Percentiles rank a stretch among this genome's conserved stretches.
phyloP scores from a whole-genome alignment of 1,140 invertebrate genomes.

The Formica selysi region DNA sequence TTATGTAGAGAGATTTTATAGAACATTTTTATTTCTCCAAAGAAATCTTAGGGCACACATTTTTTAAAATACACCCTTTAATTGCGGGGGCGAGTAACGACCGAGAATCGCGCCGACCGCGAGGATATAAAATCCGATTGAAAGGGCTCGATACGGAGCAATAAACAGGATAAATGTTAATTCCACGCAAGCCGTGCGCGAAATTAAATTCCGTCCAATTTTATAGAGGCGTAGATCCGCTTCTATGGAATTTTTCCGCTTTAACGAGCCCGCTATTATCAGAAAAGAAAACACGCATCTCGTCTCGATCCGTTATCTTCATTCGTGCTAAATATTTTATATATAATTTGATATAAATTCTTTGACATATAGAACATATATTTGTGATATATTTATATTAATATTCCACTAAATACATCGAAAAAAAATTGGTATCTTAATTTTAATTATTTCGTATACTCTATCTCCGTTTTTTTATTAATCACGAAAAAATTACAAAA shows the following conservation, averaged over 20 bases:
- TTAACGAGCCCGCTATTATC: conserved; percentile 23
- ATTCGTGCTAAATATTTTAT: conserved; percentile 7
- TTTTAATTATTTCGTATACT: not conserved
- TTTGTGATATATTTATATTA: not conserved
- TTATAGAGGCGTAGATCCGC: conserved; percentile 54
- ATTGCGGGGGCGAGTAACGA: conserved; percentile 67
- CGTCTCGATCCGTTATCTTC: not conserved
- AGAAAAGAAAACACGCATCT: not conserved
- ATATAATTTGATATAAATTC: conserved; percentile 19
- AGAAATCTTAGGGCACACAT: not conserved
- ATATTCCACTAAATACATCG: not conserved
- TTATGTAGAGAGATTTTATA: not conserved
- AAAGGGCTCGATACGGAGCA: conserved; percentile 61
- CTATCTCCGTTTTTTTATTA: not conserved
- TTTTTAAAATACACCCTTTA: conserved; percentile 58
- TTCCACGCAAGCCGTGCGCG: conserved; percentile 58
- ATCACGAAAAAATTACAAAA: not conserved
- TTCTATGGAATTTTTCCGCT: conserved; percentile 35
- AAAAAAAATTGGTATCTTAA: not conserved
- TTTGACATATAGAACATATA: not conserved
- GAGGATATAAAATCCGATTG: conserved; percentile 66
- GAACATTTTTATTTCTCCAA: conserved; percentile 10
- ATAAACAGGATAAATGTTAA: conserved; percentile 79
- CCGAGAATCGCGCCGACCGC: not conserved
- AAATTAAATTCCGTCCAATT: conserved; percentile 79